A percentile compares a stretch with the other conserved stretches of the same genome.
These are phyloP conservation scores for Pseudorectes ferrugineus DNA, from an alignment of 2,113 vertebrate species.

Conservation along the genomic window DNA sequence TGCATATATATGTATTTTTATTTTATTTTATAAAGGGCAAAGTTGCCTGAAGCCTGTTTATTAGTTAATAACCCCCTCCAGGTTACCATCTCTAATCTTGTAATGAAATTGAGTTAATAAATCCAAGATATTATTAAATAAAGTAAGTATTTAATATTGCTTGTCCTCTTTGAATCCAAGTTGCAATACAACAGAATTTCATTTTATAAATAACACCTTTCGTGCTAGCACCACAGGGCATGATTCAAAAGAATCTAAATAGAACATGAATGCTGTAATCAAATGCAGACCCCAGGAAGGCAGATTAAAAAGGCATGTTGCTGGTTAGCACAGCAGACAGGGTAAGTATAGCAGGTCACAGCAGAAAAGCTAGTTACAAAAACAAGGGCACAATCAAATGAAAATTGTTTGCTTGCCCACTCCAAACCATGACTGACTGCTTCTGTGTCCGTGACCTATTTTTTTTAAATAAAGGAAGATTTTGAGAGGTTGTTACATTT, in stretches of 20 bases:
- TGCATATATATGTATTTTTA: slow-evolving; percentile 40
- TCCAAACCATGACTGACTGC: slow-evolving; percentile 36
- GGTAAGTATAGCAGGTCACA: slow-evolving; percentile 74
- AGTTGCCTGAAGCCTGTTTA: slow-evolving; percentile 69
- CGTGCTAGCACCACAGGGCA: slow-evolving; percentile 80
- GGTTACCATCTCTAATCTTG: slow-evolving; percentile 69
- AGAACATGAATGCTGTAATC: slow-evolving; percentile 84
- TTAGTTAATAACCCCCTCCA: slow-evolving; percentile 70
- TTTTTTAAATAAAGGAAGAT: slow-evolving; percentile 25
- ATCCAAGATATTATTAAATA: slow-evolving; percentile 83
- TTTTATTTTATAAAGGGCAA: slow-evolving; percentile 37
- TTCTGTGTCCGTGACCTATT: slow-evolving; percentile 47
- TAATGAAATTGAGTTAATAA: slow-evolving; percentile 81
- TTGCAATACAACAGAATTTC: slow-evolving; percentile 83
- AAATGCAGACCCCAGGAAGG: slow-evolving; percentile 82
- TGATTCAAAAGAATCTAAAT: slow-evolving; percentile 84
- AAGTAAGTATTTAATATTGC: slow-evolving; percentile 82
- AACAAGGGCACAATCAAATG: slow-evolving; percentile 69
- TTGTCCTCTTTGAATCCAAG: slow-evolving; percentile 80
- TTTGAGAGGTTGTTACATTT: slow-evolving; percentile 36
- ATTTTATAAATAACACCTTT: slow-evolving; percentile 87
- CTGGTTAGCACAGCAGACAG: slow-evolving; percentile 73
- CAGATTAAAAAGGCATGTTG: slow-evolving; percentile 81
- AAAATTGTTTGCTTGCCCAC: slow-evolving; percentile 65
- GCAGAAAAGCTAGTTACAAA: slow-evolving; percentile 73